Percentiles rank a stretch among this genome's conserved stretches.
These are phyloP conservation scores for Perizoma affinitatum DNA, from an alignment of 2,888 invertebrate genomes.

Conservation along the genomic window DNA sequence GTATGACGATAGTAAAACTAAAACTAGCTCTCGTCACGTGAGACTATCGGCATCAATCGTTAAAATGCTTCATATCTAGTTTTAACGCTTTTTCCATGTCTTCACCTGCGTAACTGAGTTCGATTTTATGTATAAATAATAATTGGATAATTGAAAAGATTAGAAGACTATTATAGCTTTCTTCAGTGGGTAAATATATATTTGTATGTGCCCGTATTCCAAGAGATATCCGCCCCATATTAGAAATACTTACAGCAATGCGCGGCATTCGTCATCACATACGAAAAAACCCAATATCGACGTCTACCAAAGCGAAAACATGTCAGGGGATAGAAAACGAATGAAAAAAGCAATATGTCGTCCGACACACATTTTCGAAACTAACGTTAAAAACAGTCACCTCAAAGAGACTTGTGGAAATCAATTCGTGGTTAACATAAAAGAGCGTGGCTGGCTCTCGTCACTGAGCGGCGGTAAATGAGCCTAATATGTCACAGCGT, in stretches of 20 bases:
- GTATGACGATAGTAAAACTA: too few species aligned
- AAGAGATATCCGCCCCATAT: constrained; percentile 42
- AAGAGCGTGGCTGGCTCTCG: constrained; percentile 62
- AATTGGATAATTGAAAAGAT: too few species aligned
- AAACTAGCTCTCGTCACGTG: neutral
- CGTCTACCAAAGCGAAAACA: constrained; percentile 64
- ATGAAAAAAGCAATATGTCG: constrained; percentile 76
- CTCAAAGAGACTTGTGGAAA: constrained; percentile 63
- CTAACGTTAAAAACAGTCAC: constrained; percentile 63
- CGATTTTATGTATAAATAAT: too few species aligned
- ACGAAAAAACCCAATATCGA: constrained; percentile 64
- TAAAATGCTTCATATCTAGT: too few species aligned
- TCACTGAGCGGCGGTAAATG: constrained; percentile 59
- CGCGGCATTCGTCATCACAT: constrained; percentile 55
- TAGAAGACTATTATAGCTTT: too few species aligned
- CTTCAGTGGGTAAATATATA: too few species aligned
- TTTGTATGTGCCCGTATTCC: neutral
- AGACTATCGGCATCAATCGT: neutral
- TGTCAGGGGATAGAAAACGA: constrained; percentile 63
- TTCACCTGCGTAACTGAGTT: too few species aligned
- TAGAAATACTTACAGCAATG: constrained; percentile 50
- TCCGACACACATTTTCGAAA: constrained; percentile 64
- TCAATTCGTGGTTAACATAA: constrained; percentile 73
- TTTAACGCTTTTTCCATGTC: neutral
- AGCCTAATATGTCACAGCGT: constrained; percentile 65